Evolutionary conservation across 2,888 invertebrate genomes (phyloP), one percentile per base, ranked within the genome.

Genomic region (Macrostomum cliftonense): DNA sequence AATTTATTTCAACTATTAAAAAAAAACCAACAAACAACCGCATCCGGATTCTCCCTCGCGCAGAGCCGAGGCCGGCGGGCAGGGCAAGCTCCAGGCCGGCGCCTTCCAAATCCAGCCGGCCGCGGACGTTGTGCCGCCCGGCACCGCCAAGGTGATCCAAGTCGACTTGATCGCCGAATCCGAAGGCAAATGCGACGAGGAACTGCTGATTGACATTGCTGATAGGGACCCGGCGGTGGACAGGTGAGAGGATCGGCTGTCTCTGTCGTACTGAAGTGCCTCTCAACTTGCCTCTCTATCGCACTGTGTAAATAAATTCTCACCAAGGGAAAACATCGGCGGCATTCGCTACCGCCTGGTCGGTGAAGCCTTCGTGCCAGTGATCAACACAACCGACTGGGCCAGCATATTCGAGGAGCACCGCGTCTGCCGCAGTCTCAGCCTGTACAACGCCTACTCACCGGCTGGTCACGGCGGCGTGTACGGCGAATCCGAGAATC

Each of bases 361-460:
- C 16, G 65, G 64, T 38, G 69, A 70, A 52, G 63, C 64, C 5
- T 68, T 67, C 53, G 58, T 65, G 13, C 70, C 69, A 4, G 58
- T 61, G 43, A 67, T 71, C 55, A 62, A 63, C 53, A 57, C 59
- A 1, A 61, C 63, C 39, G 63, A 68, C 45, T 54, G 66, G 37
- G 64, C 64, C 28, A 56, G 61, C 17, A 67, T 71, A 48, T 71
- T 71, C 58, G 71, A 71, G 55, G 71, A 71, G 57, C 71, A 71
- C 52, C 57, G 65, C 43, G 58, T 70, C 46, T 65, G 63, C 53
- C 63, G 63, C 53, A 68, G 64, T 52, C 61, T 69, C 42, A 63
- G 58, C 43, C 55, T 63, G 11, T 65, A 38, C 47, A 21, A 49
- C n/a, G 37, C 38, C 16, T 42, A n/a, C 12, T 37, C 46, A 13